Conservation (phyloP, 1,140 invertebrate genomes). For the Reticulitermes speratus region DNA sequence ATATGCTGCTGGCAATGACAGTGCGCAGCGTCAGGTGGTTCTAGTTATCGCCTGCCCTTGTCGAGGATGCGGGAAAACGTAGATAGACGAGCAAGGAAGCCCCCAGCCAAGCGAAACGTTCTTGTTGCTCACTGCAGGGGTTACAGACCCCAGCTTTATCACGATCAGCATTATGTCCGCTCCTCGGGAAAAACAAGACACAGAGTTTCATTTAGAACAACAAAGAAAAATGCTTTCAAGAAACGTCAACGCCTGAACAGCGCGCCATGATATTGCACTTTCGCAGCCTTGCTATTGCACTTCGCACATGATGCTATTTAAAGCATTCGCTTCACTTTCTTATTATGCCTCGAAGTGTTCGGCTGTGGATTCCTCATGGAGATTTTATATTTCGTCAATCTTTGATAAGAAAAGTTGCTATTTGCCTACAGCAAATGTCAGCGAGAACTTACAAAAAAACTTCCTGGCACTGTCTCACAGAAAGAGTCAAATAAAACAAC, state of each 20-base stretch:
- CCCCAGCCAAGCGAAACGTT: slow-evolving; percentile 16
- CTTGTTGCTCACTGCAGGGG: neutral
- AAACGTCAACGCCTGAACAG: neutral
- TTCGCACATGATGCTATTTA: neutral
- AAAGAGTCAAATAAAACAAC: no score
- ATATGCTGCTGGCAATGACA: no score
- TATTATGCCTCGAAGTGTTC: no score
- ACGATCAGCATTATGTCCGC: neutral
- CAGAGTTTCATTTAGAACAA: neutral
- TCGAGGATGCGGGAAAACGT: neutral
- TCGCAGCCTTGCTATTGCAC: neutral
- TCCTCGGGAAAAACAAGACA: neutral
- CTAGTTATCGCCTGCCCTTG: neutral
- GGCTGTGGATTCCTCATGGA: no score
- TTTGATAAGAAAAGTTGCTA: no score
- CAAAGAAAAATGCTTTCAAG: neutral
- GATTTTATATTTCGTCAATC: no score
- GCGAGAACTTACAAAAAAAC: no score
- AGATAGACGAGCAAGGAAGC: neutral
- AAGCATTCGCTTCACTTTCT: neutral
- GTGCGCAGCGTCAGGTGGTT: neutral
- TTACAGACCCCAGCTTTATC: neutral
- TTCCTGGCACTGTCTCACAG: no score
- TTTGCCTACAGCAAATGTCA: no score
- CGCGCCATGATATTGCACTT: neutral